Evolutionary conservation across 2,888 invertebrate species (phyloP), one percentile per base, ranked within the genome.

Genomic region (Merodon equestris): DNA sequence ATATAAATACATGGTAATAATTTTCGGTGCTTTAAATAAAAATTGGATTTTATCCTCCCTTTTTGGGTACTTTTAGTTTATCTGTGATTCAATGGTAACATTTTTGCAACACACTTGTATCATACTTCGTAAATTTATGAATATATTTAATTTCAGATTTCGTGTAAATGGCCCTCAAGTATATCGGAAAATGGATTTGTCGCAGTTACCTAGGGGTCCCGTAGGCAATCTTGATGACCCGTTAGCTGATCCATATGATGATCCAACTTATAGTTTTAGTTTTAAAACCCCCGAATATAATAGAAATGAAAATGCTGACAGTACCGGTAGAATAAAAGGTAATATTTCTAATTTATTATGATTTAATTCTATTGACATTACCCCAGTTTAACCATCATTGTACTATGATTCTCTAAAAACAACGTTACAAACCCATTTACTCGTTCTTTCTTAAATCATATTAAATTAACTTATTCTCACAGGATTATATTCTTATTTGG

Each of bases 151-250:
- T 9, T 19, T 14, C 56, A 92, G 92, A 48, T 95, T 92, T 87
- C 91, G 94, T n/a, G 93, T 93, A 1, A 91, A 93, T 85, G 94
- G 95, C n/a, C 93, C 94, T 15, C 93, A 93, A 84, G 90, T 94
- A 13, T 93, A 92, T 83, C 90, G 94, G 68, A 93, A 93, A 86
- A 92, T 93, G 88, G 93, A 94, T 84, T 88, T 94, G 34, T 92
- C 93, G 75, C 94, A 94, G 88, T 89, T 91, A 81, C 92, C 92
- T 1, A 88, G 92, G n/a, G 90, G 90, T 0, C 92, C 93, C 7
- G 91, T 92, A 53, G 94, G 93, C 9, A 93, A 91, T 82, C 91
- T 91, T 64, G 94, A 94, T 83, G 94, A 94, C 86, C 93, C 94
- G 0, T 92, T 92, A 84, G 92, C 92, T 83, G 94, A 94, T 87